Conservation (phyloP, 2,888 invertebrate genomes). For the Taenaris catops region DNA sequence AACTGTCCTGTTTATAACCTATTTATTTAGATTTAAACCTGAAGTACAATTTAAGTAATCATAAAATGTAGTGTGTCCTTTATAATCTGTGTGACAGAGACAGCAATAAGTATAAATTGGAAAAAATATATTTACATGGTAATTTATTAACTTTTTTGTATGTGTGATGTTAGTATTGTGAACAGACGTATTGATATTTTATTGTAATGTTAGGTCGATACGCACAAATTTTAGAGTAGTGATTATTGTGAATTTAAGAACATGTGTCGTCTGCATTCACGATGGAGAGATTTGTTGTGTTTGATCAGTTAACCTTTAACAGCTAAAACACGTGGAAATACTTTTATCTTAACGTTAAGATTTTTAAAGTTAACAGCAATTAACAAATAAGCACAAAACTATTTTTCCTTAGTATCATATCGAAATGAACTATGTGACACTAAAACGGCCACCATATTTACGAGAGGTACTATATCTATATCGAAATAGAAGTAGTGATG, state of each 20-base stretch:
- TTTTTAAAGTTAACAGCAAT: no score
- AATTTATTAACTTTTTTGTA: constrained; percentile 41
- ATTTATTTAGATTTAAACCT: constrained; percentile 32
- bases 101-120: constrained; percentile 67
- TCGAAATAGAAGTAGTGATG: no score
- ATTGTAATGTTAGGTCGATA: constrained; percentile 62
- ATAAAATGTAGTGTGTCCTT: constrained; percentile 68
- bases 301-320: no score
- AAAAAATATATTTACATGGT: constrained; percentile 41
- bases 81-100: constrained; percentile 70
- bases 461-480: no score
- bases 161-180: constrained; percentile 39
- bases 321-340: no score
- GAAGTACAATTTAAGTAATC: constrained; percentile 54
- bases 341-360: no score
- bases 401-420: no score
- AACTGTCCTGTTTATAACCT: background rate
- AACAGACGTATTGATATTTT: constrained; percentile 34
- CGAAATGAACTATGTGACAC: no score
- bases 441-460: no score
- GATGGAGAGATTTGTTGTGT: constrained; percentile 8
- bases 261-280: constrained; percentile 4
- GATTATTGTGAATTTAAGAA: constrained; percentile 38
- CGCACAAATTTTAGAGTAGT: constrained; percentile 76
- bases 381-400: no score